Percentiles rank a stretch among this genome's conserved stretches.
These are phyloP conservation scores for Cherax destructor DNA, from an alignment of 1,140 invertebrate genomes.

Conservation along the genomic window DNA sequence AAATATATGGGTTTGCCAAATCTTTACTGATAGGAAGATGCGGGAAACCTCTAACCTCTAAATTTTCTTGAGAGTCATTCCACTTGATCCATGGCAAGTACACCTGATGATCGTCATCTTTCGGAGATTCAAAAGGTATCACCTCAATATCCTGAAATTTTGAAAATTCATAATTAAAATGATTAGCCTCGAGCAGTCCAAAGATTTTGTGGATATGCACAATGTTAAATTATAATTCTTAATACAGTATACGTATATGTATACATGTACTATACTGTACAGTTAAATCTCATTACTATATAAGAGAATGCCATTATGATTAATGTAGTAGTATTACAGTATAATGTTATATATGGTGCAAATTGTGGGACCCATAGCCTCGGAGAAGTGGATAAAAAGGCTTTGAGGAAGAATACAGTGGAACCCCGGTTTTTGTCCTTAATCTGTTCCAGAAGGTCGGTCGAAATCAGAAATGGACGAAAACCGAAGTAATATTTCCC, in stretches of 20 bases:
- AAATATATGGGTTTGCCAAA: not conserved
- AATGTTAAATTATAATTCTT: not conserved
- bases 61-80: not conserved
- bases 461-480: too few relatives aligned
- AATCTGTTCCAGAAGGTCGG: too few relatives aligned
- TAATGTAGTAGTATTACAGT: not conserved
- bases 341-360: not conserved
- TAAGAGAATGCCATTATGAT: not conserved
- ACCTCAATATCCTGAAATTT: constrained; percentile 26
- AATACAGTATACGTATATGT: not conserved
- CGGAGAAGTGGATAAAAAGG: too few relatives aligned
- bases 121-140: not conserved
- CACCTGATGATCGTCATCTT: not conserved
- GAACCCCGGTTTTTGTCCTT: too few relatives aligned
- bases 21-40: not conserved
- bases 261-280: not conserved
- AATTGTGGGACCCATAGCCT: too few relatives aligned
- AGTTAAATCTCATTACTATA: not conserved
- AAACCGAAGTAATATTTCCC: too few relatives aligned
- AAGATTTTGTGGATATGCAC: not conserved
- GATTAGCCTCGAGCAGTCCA: not conserved
- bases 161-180: not conserved
- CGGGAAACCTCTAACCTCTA: not conserved
- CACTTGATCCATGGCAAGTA: not conserved
- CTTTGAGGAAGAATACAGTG: too few relatives aligned